Base-by-base conservation (phyloP, 92 coral and sea anemone genomes). In the Porites divaricata region DNA sequence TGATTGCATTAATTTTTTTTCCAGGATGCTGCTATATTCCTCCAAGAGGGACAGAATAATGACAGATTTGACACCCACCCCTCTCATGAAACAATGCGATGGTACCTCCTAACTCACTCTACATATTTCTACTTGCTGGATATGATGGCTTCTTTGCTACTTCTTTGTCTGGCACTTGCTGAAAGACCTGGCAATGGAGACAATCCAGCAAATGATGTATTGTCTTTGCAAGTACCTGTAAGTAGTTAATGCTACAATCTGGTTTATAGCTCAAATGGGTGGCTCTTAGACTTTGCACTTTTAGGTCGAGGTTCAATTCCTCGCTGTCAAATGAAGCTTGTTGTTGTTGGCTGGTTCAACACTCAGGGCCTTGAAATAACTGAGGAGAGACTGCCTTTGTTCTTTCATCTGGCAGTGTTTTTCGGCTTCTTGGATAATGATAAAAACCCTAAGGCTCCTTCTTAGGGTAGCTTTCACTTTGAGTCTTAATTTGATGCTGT, bases 21-120 rank as follows among this genome's bases (percentile, higher is more conserved):
- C 2, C 83, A 96, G 99, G 98, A 95, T 89, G 99, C 99, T 66
- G 93, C 98, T 61, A 91, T 96, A 13, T 96, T 72, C 72, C 81
- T 96, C 73, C 90, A 96, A 61, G 95, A 96, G 88, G 99, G 99
- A n/a, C 53, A 78, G 76, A 92, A 93, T 70, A 96, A 96, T 92
- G 99, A 96, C 83, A 90, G 87, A 67, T 95, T 96, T 85, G 91
- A 91, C 62, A 94, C 93, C 74, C 96, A 95, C 78, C 98, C 94
- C 17, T 84, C 98, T 22, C 84, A 66, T 56, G 74, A 63, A 25
- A 94, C 92, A 22, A 64, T 91, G 8, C 75, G 87, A 48, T 97
- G 95, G 89, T 97, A 97, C 54, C 83, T 91, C 50, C 89, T 95
- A 51, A 91, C 93, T 17, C 99, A 95, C 87, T 93, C 92, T 45